These are phyloP conservation scores for Sparidentex hasta DNA, from an alignment of 2,797 vertebrate species.

Conservation along the genomic window DNA sequence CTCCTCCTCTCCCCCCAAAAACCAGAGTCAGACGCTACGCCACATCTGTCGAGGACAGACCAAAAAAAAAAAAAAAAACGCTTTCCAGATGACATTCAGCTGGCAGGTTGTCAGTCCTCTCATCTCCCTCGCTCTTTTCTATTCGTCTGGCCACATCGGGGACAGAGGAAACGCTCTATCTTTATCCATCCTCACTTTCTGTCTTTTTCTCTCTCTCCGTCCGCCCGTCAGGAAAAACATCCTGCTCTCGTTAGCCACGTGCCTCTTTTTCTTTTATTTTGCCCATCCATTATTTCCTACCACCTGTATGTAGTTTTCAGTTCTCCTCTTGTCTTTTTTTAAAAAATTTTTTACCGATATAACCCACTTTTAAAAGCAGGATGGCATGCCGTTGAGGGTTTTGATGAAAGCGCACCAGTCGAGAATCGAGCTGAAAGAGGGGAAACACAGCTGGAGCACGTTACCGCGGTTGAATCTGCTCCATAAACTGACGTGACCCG, in stretches of 20 bases:
- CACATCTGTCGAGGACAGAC: conserved; percentile 42
- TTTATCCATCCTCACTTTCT: conserved; percentile 20
- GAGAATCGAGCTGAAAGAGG: not conserved
- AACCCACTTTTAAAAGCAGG: conserved; percentile 38
- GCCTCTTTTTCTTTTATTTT: conserved; percentile 26
- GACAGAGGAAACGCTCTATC: conserved; percentile 7
- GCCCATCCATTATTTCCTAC: conserved; percentile 38
- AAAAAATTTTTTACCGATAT: not conserved
- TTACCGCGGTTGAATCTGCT: conserved; percentile 20
- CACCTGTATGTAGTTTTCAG: conserved; percentile 29
- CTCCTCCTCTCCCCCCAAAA: conserved; percentile 2
- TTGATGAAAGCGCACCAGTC: conserved; percentile 28
- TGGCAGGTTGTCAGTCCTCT: conserved; percentile 38
- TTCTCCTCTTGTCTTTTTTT: not conserved
- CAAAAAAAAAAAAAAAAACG: conserved; percentile 15
- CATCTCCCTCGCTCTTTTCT: conserved; percentile 6
- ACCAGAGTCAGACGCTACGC: conserved; percentile 24
- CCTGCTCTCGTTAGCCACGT: conserved; percentile 40
- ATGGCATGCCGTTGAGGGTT: conserved; percentile 21
- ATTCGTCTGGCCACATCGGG: conserved; percentile 34
- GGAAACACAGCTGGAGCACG: conserved; percentile 27
- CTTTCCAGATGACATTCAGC: conserved; percentile 58
- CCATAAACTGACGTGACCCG: not conserved
- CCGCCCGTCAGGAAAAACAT: conserved; percentile 49
- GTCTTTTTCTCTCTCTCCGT: not conserved